Percentiles rank a stretch among this genome's conserved stretches.
Evolutionary conservation across 2,888 invertebrate genomes (phyloP).

Genomic region (Platerodrilus igneus): DNA sequence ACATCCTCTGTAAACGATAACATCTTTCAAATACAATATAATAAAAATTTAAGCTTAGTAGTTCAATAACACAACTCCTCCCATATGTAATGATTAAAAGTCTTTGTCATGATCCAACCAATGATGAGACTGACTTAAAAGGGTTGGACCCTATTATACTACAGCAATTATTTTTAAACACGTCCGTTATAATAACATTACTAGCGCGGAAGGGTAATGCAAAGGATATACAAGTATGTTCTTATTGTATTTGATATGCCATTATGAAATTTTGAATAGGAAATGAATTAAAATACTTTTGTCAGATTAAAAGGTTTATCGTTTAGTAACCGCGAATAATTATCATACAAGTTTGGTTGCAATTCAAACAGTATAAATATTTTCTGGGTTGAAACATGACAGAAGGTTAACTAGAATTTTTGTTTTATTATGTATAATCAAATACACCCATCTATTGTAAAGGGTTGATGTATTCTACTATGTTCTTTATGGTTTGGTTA

Average conservation of each 20-base stretch:
- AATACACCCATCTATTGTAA: no score
- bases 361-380: no score
- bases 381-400: no score
- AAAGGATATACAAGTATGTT: conserved; percentile 39
- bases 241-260: conserved; percentile 37
- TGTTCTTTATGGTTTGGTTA: no score
- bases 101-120: conserved; percentile 32
- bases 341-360: no score
- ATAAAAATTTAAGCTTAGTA: no score
- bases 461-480: no score
- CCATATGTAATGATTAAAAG: conserved; percentile 36
- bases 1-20: no score
- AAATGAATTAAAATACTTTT: conserved; percentile 17
- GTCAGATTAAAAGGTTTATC: conserved; percentile 13
- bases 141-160: conserved; percentile 27
- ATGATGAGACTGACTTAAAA: conserved; percentile 27
- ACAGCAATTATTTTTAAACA: conserved; percentile 40
- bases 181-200: conserved; percentile 41
- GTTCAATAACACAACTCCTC: conserved; percentile 25
- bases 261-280: conserved; percentile 33
- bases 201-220: conserved; percentile 36
- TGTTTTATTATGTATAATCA: no score
- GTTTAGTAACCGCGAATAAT: no score
- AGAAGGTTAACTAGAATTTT: no score
- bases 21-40: no score